phyloP scores from a whole-genome alignment of 2,797 vertebrate genomes.

The Crypturellus tataupa region DNA sequence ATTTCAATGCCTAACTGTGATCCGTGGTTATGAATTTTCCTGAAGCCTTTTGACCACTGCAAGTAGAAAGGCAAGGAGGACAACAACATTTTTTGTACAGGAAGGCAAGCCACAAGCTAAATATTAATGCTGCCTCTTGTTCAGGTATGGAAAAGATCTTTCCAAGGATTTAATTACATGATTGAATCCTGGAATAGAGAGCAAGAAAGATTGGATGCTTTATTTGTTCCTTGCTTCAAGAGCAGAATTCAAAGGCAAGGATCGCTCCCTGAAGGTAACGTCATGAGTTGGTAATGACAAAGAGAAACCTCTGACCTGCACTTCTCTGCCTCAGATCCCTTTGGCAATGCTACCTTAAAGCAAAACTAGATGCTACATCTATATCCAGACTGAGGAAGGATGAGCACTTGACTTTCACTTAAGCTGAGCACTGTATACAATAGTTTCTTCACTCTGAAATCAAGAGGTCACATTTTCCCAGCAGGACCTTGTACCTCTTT shows the following conservation, averaged over 20 bases:
- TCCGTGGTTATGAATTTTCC: background rate
- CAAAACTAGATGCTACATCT: background rate
- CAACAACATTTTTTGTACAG: background rate
- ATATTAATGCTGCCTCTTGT: background rate
- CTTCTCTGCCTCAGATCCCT: background rate
- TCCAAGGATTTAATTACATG: background rate
- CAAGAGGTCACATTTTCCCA: background rate
- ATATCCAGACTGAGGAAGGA: background rate
- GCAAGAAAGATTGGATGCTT: background rate
- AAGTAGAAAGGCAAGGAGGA: background rate
- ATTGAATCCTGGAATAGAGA: background rate
- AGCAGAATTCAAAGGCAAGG: background rate
- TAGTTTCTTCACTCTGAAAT: background rate
- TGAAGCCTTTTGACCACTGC: background rate
- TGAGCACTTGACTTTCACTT: background rate
- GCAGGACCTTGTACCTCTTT: background rate
- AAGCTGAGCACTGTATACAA: background rate
- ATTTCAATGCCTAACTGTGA: background rate
- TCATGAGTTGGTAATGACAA: background rate
- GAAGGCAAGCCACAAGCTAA: rapidly evolving
- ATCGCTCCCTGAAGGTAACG: background rate
- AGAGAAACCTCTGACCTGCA: background rate
- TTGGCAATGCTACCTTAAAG: background rate
- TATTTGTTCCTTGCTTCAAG: background rate
- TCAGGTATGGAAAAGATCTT: background rate